Evolutionary conservation across 1,140 invertebrate genomes (phyloP), one percentile per base, ranked within the genome.

Genomic region (Apolygus lucorum): DNA sequence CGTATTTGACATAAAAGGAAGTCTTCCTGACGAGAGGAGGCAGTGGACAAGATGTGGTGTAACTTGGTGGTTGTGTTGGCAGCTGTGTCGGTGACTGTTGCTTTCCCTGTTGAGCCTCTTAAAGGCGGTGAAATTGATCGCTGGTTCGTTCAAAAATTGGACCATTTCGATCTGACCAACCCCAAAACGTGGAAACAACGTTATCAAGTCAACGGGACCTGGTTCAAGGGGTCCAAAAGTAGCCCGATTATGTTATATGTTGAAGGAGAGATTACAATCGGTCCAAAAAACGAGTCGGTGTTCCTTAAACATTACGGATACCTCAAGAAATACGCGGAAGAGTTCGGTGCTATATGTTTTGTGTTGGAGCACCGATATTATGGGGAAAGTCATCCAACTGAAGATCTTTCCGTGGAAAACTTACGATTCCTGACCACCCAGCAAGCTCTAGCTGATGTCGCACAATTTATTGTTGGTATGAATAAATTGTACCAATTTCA

Each of bases 311-410:
- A n/a, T n/a, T n/a, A n/a, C n/a, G 34, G 17, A 17, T 4, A 42
- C 4, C 4, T 42, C 4, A 42, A 17, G 4, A 84, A 88, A 71
- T 91, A 90, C 82, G 92, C 91, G 0, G 82, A 87, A 74, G 79
- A 86, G 68, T 88, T 88, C 77, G 86, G 87, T 67, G 94, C 94
- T 0, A 78, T 94, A 1, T 90, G 89, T 71, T 88, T 96, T 52
- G 86, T 88, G 78, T 72, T 97, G 29, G 95, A 97, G 77, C 95
- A 98, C 80, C 84, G 95, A 67, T 97, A 84, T 79, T 97, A 97
- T 84, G 95, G 95, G 71, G 86, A 92, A 78, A 95, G 92, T 79
- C 89, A 88, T 75, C 95, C 95, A 42, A 42, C 34, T 4, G 17
- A 17, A 17, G 88, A 92, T 79, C 76, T 90, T 52, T 85, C 86